These are phyloP conservation scores for Drosophila ustulata DNA, from an alignment of 2,888 invertebrate species.

Conservation along the genomic window DNA sequence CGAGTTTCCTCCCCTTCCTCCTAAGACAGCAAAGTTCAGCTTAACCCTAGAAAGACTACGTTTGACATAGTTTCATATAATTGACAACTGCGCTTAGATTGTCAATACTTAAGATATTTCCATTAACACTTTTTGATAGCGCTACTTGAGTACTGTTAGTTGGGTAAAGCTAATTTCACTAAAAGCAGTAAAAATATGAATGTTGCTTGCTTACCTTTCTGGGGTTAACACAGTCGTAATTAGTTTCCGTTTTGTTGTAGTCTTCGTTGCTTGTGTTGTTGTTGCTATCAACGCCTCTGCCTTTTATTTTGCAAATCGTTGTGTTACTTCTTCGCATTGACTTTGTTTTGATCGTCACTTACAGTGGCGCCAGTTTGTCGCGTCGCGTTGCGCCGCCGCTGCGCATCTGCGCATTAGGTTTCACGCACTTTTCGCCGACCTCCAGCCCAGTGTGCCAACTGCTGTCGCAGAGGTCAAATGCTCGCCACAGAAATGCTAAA, in stretches of 20 bases:
- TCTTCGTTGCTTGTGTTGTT: slow-evolving; percentile 11
- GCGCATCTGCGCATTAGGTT: not conserved
- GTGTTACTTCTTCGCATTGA: slow-evolving; percentile 47
- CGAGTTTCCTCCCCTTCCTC: not conserved
- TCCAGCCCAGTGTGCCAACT: slow-evolving; percentile 55
- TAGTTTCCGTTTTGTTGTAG: slow-evolving; percentile 44
- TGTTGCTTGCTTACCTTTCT: not conserved
- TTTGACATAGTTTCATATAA: not conserved
- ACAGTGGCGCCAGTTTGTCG: slow-evolving; percentile 41
- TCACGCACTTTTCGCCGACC: slow-evolving; percentile 2
- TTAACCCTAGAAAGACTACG: not conserved
- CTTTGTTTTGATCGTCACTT: slow-evolving; percentile 68
- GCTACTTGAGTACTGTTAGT: too few species aligned
- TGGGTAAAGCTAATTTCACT: not conserved
- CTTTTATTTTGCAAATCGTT: slow-evolving; percentile 50
- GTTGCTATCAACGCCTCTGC: slow-evolving; percentile 10
- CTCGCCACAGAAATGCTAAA: slow-evolving; percentile 68
- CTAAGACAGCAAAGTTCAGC: not conserved
- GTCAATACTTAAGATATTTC: not conserved
- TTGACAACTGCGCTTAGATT: not conserved
- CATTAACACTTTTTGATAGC: not conserved
- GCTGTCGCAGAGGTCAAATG: slow-evolving; percentile 60
- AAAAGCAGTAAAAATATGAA: not conserved
- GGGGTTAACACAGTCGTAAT: slow-evolving; percentile 24
- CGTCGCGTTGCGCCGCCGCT: not conserved